Evolutionary conservation across 1,140 invertebrate genomes (phyloP).

Genomic region (Dendroctonus valens): DNA sequence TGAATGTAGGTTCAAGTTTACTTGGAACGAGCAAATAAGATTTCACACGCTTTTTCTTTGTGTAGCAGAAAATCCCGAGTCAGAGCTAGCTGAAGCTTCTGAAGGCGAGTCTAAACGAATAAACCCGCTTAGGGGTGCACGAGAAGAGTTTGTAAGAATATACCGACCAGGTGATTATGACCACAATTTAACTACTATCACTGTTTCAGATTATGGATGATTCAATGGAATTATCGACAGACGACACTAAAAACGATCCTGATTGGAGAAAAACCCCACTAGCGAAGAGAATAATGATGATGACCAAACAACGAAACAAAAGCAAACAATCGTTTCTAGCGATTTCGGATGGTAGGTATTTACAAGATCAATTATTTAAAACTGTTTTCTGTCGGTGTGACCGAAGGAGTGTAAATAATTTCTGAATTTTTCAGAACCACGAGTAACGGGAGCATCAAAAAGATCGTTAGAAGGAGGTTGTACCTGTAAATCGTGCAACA

Average conservation of each 20-base stretch:
- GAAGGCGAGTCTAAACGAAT: background rate
- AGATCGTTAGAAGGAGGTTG: conserved; percentile 60
- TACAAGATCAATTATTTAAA: too few relatives aligned
- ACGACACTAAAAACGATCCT: conserved; percentile 61
- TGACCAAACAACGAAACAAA: background rate
- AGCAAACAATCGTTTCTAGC: conserved; percentile 1
- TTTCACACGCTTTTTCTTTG: conserved; percentile 6
- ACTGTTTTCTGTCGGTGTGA: conserved; percentile 18
- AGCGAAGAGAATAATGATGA: conserved; percentile 46
- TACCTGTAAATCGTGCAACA: conserved; percentile 60
- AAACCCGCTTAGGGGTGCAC: background rate
- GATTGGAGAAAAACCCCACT: conserved; percentile 68
- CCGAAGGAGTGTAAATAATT: conserved; percentile 1
- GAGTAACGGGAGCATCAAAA: conserved; percentile 19
- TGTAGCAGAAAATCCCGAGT: conserved; percentile 42
- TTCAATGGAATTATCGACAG: conserved; percentile 29
- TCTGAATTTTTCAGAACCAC: conserved; percentile 9
- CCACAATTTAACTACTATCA: background rate
- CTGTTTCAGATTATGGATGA: background rate
- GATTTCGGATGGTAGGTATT: conserved; percentile 8
- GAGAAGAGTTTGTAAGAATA: background rate
- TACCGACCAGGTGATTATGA: background rate
- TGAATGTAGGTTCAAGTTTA: background rate
- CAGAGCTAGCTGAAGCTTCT: conserved; percentile 40
- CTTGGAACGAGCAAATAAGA: background rate